Percentiles rank a stretch among this genome's conserved stretches.
These are phyloP conservation scores for Dolichomitus sp. DNA, from an alignment of 2,888 invertebrate genomes.

Conservation along the genomic window DNA sequence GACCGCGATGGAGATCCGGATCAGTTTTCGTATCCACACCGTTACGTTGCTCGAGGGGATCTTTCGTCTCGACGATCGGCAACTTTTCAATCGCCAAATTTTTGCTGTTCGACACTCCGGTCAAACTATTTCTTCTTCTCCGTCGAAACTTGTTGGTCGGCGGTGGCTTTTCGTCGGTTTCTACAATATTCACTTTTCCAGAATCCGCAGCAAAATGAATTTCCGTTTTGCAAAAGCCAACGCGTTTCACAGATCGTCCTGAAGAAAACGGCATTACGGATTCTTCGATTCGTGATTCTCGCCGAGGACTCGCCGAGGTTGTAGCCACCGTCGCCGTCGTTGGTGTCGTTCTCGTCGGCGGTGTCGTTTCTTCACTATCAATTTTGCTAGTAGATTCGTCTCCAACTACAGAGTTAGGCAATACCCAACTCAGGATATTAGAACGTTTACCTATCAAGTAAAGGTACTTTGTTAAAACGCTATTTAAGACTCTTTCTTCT, in stretches of 20 bases:
- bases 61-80: constrained; percentile 88
- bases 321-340: background rate
- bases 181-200: constrained; percentile 94
- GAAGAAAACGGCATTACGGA: constrained; percentile 17
- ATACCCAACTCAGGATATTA: constrained; percentile 16
- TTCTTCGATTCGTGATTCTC: constrained; percentile 37
- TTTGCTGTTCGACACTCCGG: constrained; percentile 84
- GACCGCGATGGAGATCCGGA: constrained; percentile 69
- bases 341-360: background rate
- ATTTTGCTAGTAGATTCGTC: background rate
- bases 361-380: background rate
- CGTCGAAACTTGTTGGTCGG: constrained; percentile 93
- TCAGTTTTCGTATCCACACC: constrained; percentile 50
- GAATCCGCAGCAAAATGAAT: constrained; percentile 95
- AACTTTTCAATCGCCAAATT: constrained; percentile 84
- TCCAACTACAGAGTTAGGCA: background rate
- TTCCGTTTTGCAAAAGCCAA: constrained; percentile 96
- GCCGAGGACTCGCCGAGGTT: background rate
- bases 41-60: constrained; percentile 18
- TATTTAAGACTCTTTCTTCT: background rate
- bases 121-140: constrained; percentile 88
- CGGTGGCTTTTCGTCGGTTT: constrained; percentile 95
- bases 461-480: background rate
- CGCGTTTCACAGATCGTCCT: constrained; percentile 89
- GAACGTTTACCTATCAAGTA: constrained; percentile 28